These are phyloP conservation scores for Ceratina calcarata DNA, from an alignment of 1,140 invertebrate genomes.

Conservation along the genomic window DNA sequence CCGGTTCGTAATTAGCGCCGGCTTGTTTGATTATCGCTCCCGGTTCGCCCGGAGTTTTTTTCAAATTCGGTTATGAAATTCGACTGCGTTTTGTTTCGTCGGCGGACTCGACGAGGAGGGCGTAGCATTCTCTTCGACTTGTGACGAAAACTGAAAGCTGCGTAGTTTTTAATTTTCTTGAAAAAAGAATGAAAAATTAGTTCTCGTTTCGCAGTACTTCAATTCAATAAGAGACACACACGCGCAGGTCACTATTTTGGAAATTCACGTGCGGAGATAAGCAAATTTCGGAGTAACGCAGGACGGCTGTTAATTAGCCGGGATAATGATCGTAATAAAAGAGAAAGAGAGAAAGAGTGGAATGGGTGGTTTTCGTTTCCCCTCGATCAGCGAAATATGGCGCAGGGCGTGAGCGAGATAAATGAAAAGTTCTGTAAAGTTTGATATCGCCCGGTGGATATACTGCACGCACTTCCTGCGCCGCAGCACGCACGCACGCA, in stretches of 20 bases:
- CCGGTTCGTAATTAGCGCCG: constrained; percentile 2
- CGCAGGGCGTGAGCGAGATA: constrained; percentile 14
- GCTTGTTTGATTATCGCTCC: constrained; percentile 12
- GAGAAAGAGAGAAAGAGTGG: neutral
- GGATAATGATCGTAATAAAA: constrained; percentile 11
- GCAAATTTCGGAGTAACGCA: constrained; percentile 39
- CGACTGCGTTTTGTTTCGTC: neutral
- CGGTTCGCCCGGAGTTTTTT: neutral
- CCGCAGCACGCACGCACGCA: constrained; percentile 26
- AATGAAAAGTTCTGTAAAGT: constrained; percentile 60
- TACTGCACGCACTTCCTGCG: constrained; percentile 52
- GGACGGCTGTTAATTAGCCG: constrained; percentile 40
- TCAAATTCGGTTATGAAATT: neutral
- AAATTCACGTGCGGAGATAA: constrained; percentile 4
- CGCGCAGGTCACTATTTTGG: neutral
- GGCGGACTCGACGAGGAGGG: neutral
- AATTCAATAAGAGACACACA: too few relatives aligned
- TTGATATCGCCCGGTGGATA: constrained; percentile 41
- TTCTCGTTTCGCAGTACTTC: too few relatives aligned
- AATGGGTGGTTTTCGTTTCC: constrained; percentile 2
- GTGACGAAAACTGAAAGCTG: neutral
- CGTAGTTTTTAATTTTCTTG: neutral
- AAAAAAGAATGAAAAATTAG: too few relatives aligned
- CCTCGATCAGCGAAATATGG: neutral
- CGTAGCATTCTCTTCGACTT: neutral